Evolutionary conservation across 2,888 invertebrate species (phyloP).

Genomic region (Erpobdella octoculata): DNA sequence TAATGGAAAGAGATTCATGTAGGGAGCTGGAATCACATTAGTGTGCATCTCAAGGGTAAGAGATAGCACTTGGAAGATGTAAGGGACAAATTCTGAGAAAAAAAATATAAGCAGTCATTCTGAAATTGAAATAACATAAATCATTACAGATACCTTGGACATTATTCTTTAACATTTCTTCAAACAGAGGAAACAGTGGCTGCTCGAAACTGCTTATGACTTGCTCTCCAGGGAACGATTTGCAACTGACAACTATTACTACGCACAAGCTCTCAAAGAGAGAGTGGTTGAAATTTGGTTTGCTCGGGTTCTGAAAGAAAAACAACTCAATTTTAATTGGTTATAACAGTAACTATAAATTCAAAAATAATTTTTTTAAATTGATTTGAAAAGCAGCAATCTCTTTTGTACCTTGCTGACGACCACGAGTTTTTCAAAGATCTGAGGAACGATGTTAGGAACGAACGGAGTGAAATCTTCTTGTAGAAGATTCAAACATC

Average conservation of each 20-base stretch:
- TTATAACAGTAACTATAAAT: not conserved
- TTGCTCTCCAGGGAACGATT: slow-evolving; percentile 60
- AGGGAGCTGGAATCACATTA: slow-evolving; percentile 63
- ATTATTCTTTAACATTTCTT: slow-evolving; percentile 85
- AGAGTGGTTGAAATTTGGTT: slow-evolving; percentile 96
- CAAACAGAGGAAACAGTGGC: slow-evolving; percentile 86
- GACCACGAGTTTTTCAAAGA: slow-evolving; percentile 71
- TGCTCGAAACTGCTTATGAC: slow-evolving; percentile 66
- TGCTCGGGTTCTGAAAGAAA: slow-evolving; percentile 68
- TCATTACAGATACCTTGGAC: slow-evolving; percentile 63
- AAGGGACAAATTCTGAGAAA: slow-evolving; percentile 82
- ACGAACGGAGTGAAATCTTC: slow-evolving; percentile 72
- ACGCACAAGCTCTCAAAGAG: slow-evolving; percentile 89
- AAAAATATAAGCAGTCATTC: not conserved
- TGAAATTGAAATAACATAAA: not conserved
- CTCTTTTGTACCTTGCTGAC: slow-evolving; percentile 62
- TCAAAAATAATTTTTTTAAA: not conserved
- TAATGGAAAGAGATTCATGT: slow-evolving; percentile 80
- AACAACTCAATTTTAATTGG: not conserved
- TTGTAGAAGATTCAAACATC: slow-evolving; percentile 73
- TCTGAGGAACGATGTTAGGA: slow-evolving; percentile 69
- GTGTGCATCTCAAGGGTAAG: slow-evolving; percentile 66
- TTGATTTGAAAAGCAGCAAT: no score
- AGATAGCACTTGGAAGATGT: slow-evolving; percentile 93
- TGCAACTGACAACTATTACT: slow-evolving; percentile 63